These are phyloP conservation scores for Condylura cristata DNA, from an alignment of 2,113 vertebrate genomes.

Conservation along the genomic window DNA sequence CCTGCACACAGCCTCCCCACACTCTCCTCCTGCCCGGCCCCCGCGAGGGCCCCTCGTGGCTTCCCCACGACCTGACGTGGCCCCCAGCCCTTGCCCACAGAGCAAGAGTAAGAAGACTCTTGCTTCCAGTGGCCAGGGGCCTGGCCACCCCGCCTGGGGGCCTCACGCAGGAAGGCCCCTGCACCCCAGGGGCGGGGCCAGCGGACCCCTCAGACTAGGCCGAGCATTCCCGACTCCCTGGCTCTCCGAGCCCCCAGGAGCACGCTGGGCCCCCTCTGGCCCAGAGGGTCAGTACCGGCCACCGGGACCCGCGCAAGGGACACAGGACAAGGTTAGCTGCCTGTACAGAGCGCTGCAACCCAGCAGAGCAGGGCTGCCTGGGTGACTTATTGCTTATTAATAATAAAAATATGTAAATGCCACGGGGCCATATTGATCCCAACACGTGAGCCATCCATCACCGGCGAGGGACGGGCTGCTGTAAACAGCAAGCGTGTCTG, in stretches of 20 bases:
- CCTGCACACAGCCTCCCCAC: neutral
- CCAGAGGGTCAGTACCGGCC: constrained; percentile 9
- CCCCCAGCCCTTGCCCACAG: neutral
- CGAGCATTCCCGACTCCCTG: neutral
- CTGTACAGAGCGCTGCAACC: neutral
- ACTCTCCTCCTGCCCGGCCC: neutral
- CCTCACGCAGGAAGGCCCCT: neutral
- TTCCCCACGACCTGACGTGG: neutral
- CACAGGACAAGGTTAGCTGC: constrained; percentile 2
- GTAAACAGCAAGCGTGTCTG: constrained; percentile 71
- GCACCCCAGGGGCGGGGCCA: accelerated
- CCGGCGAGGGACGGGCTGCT: neutral
- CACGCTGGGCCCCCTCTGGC: neutral
- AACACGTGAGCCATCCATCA: constrained; percentile 60
- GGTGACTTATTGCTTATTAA: constrained; percentile 78
- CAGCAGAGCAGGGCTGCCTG: neutral
- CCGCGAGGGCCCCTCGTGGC: too few relatives aligned
- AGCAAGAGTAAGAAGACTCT: too few relatives aligned
- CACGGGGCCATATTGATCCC: constrained; percentile 71
- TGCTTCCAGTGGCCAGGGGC: too few relatives aligned
- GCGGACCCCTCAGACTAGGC: too few relatives aligned
- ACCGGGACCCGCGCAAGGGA: neutral
- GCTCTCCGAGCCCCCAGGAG: neutral
- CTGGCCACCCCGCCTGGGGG: accelerated
- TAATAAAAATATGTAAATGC: constrained; percentile 78